Evolutionary conservation across 92 coral and sea anemone genomes (phyloP).

Genomic region (Palythoa heliodiscus): DNA sequence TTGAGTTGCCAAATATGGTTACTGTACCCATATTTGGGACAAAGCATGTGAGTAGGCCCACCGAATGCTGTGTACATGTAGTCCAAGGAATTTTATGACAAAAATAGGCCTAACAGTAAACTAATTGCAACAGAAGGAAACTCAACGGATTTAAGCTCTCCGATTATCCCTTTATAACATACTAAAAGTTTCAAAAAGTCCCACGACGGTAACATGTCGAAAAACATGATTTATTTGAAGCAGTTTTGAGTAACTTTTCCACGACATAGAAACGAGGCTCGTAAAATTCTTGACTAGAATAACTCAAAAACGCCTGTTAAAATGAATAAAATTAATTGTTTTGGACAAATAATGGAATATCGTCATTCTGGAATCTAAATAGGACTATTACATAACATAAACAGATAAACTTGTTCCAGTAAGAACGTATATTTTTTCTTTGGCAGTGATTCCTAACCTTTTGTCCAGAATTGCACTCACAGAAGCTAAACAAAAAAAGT

Average conservation of each 20-base stretch:
- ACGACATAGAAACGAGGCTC: neutral
- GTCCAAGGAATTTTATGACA: neutral
- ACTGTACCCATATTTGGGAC: conserved; percentile 51
- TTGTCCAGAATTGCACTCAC: neutral
- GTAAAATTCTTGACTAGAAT: neutral
- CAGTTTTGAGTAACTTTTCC: too few species aligned
- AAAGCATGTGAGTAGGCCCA: neutral
- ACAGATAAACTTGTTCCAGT: neutral
- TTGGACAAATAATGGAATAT: neutral
- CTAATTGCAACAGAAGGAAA: too few species aligned
- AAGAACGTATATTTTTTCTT: neutral
- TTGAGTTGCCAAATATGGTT: conserved; percentile 60
- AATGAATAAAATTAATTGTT: neutral
- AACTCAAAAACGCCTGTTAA: neutral
- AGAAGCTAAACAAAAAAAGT: neutral
- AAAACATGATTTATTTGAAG: too few species aligned
- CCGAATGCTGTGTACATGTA: too few species aligned
- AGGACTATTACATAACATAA: neutral
- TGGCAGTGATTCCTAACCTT: neutral
- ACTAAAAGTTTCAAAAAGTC: neutral
- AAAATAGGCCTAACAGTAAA: neutral
- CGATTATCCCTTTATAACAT: too few species aligned
- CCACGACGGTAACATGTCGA: too few species aligned
- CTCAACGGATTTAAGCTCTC: neutral
- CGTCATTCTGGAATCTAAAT: neutral